Percentiles rank a stretch among this genome's conserved stretches.
phyloP scores from a whole-genome alignment of 2,797 vertebrate genomes.

The Agapornis canus region DNA sequence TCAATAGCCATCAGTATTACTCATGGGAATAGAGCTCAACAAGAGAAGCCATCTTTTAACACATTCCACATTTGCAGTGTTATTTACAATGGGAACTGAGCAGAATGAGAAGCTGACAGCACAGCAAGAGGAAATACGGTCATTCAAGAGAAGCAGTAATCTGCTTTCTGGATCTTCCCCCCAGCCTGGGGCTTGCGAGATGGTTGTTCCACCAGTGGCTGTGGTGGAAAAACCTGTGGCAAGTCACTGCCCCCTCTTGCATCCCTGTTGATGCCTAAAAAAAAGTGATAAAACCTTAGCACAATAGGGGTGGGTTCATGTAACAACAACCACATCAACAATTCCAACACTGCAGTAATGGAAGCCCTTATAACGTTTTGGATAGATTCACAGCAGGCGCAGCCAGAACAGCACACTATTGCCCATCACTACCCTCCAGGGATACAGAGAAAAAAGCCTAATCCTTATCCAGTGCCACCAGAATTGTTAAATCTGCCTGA shows the following conservation, averaged over 20 bases:
- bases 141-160: neutral
- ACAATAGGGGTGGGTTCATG: neutral
- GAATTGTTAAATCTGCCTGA: neutral
- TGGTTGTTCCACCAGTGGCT: neutral
- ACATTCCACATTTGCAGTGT: neutral
- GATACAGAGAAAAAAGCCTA: neutral
- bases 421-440: neutral
- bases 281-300: neutral
- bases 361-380: neutral
- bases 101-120: neutral
- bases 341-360: neutral
- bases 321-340: neutral
- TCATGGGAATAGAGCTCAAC: neutral
- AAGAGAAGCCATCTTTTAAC: neutral
- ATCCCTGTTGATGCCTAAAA: neutral
- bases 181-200: neutral
- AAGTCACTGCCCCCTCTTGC: neutral
- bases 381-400: neutral
- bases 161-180: neutral
- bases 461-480: neutral
- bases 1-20: neutral
- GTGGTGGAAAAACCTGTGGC: neutral
- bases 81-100: neutral
- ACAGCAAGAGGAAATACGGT: neutral
- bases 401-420: neutral